Base-by-base conservation (phyloP, 2,888 invertebrate species). In the Lithodes maja region DNA sequence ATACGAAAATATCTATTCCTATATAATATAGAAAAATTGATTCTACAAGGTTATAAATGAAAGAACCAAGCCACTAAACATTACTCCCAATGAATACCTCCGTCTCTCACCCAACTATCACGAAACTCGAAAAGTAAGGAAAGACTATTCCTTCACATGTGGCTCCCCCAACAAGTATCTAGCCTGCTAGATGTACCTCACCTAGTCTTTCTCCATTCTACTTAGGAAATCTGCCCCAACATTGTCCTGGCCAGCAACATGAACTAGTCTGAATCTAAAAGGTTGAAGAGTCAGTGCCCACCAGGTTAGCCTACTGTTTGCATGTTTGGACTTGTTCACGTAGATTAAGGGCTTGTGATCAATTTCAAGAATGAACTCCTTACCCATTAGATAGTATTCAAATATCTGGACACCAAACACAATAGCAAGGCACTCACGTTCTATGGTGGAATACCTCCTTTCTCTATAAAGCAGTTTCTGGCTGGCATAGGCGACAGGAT, bases 141-240 rank as follows among this genome's bases (percentile, higher is more conserved):
- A n/a, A n/a, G n/a, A n/a, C n/a, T n/a, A 55, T 55, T 55, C 9
- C 3, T 55, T 55, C 71, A 2, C 71, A 71, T 5, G 3, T n/a
- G 15, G 1, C 71, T 71, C 71, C 71, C 71, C 5, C 3, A 1
- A 71, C 2, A 71, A 71, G 71, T n/a, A 71, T 71, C 71, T 71
- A 71, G 1, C 17, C 5, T 17, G 15, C 61, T 61, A 71, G 71
- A 71, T 2, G n/a, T n/a, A n/a, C 17, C 12, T 5, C 3, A 71
- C 5, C 5, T 71, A 71, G 12, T n/a, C 71, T 71, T 71, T 2
- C 5, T 71, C 71, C 1, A n/a, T 1, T 7, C 81, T 33, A 69
- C 75, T 86, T 5, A 86, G 61, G 17, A 87, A n/a, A 77, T 87
- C 87, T 3, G 75, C 87, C 3, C 82, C 77, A 61, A 87, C n/a